These are phyloP conservation scores for Drosophila suboccidentalis DNA, from an alignment of 2,888 invertebrate species.

Conservation along the genomic window DNA sequence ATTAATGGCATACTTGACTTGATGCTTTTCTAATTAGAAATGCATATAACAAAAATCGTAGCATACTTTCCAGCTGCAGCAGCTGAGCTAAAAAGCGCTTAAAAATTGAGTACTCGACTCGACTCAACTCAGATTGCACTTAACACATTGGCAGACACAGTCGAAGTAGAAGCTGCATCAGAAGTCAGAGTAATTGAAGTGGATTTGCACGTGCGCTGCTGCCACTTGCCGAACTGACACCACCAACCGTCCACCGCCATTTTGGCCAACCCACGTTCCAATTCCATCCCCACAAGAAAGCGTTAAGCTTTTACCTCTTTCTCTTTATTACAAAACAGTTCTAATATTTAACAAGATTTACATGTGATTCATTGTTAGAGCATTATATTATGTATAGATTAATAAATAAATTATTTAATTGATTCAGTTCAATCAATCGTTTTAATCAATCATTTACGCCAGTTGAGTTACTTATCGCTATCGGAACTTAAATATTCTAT, in stretches of 20 bases:
- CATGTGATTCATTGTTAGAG: background rate
- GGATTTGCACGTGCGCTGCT: slow-evolving; percentile 58
- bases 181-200: slow-evolving; percentile 57
- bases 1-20: slow-evolving; percentile 78
- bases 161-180: slow-evolving; percentile 12
- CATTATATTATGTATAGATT: background rate
- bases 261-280: background rate
- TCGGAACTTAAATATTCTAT: slow-evolving; percentile 9
- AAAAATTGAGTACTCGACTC: slow-evolving; percentile 54
- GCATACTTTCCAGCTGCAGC: slow-evolving; percentile 45
- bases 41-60: slow-evolving; percentile 70
- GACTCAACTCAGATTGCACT: slow-evolving; percentile 50
- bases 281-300: background rate
- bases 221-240: slow-evolving; percentile 8
- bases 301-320: background rate
- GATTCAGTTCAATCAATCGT: background rate
- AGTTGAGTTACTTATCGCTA: slow-evolving; percentile 2
- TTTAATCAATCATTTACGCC: background rate
- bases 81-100: slow-evolving; percentile 50
- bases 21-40: slow-evolving; percentile 73
- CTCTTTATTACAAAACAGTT: slow-evolving; percentile 25
- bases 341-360: slow-evolving; percentile 22
- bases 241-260: background rate
- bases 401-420: slow-evolving; percentile 21
- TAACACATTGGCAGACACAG: slow-evolving; percentile 54